Conservation (phyloP, 2,113 vertebrate genomes). For the Festucalex cinctus region DNA sequence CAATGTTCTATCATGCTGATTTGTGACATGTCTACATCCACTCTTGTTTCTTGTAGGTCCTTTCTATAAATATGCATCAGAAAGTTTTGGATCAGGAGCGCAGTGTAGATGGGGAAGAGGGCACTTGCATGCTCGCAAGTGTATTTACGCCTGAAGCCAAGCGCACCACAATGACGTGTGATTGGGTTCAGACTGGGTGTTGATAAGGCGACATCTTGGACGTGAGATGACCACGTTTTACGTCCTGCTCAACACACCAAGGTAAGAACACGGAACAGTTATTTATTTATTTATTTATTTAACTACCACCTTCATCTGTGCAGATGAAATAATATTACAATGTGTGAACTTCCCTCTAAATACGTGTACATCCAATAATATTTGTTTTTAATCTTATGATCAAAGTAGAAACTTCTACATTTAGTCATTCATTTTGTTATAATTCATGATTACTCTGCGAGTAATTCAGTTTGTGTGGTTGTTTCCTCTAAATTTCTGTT, state of each 20-base stretch:
- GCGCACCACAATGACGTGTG: constrained; percentile 52
- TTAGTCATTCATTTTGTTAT: no score
- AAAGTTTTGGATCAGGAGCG: constrained; percentile 58
- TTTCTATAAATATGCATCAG: constrained; percentile 50
- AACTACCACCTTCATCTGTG: neutral
- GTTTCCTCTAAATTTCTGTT: neutral
- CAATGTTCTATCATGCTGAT: neutral
- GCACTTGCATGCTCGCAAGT: no score
- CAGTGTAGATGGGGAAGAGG: constrained; percentile 20
- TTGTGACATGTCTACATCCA: constrained; percentile 6
- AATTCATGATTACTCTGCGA: no score
- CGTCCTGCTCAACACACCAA: constrained; percentile 24
- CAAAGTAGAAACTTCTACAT: no score
- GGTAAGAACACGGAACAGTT: constrained; percentile 40
- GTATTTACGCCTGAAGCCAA: constrained; percentile 53
- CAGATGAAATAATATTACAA: neutral
- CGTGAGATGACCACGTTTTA: constrained; percentile 27
- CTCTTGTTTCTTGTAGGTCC: constrained; percentile 10
- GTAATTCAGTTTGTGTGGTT: neutral
- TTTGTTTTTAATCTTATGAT: neutral
- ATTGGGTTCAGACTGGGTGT: constrained; percentile 42
- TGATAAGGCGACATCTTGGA: constrained; percentile 26
- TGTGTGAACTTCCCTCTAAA: no score
- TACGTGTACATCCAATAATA: no score
- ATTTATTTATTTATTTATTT: neutral